phyloP scores from a whole-genome alignment of 2,888 invertebrate species.

The Disparrhopalites patrizii region DNA sequence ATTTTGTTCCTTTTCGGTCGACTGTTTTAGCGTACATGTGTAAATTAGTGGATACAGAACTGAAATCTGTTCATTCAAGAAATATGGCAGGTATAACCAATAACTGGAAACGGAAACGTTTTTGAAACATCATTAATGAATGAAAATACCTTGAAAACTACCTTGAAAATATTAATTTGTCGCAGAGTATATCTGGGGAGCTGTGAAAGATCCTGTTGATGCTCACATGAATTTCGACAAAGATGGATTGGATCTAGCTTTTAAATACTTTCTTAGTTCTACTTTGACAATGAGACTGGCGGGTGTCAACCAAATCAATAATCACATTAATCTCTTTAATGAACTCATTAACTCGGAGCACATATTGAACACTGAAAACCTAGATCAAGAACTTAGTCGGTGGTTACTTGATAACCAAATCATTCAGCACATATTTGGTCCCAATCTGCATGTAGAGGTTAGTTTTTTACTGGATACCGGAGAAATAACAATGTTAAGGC shows the following conservation, averaged over 20 bases:
- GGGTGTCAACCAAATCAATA: constrained; percentile 91
- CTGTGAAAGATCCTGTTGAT: constrained; percentile 86
- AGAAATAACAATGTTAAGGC: background rate
- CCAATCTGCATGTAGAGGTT: constrained; percentile 92
- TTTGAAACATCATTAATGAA: background rate
- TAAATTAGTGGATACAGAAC: constrained; percentile 83
- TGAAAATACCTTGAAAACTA: constrained; percentile 5
- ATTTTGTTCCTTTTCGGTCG: constrained; percentile 80
- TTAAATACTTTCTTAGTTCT: constrained; percentile 92
- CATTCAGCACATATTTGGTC: constrained; percentile 92
- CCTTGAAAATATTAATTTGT: constrained; percentile 1
- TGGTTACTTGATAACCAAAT: constrained; percentile 88
- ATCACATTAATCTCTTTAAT: constrained; percentile 85
- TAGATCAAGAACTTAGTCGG: constrained; percentile 76
- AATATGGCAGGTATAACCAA: constrained; percentile 75
- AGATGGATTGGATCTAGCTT: constrained; percentile 86
- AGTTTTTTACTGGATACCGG: constrained; percentile 13
- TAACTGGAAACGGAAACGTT: background rate
- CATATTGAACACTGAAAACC: constrained; percentile 76
- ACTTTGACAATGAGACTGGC: constrained; percentile 90
- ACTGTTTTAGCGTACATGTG: constrained; percentile 91
- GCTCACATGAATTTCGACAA: constrained; percentile 79
- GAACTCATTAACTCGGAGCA: constrained; percentile 86
- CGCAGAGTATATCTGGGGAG: constrained; percentile 89
- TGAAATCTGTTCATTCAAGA: constrained; percentile 79